Conservation (phyloP, 2,888 invertebrate species). For the Stramonita haemastoma region DNA sequence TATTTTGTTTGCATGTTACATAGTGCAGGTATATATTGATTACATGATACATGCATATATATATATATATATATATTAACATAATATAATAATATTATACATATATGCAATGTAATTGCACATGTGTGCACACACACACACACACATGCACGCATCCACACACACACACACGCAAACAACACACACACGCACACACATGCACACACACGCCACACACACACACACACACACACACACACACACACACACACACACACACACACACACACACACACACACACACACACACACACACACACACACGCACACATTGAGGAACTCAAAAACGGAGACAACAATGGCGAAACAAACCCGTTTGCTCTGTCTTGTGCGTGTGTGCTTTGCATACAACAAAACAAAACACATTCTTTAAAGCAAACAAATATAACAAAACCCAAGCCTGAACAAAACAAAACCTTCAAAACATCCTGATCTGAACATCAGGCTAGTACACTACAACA, state of each 20-base stretch:
- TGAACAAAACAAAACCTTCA: too few relatives aligned
- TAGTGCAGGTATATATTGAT: too few relatives aligned
- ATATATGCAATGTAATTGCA: conserved; percentile 7
- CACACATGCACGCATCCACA: conserved; percentile 7
- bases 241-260: conserved; percentile 20
- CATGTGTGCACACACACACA: conserved; percentile 25
- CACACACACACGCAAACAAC: too few relatives aligned
- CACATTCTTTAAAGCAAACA: too few relatives aligned
- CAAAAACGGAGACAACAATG: neutral
- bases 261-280: neutral
- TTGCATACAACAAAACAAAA: neutral
- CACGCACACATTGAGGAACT: neutral
- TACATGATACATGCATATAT: too few relatives aligned
- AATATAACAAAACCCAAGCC: too few relatives aligned
- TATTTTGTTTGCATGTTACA: neutral
- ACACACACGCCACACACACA: too few relatives aligned
- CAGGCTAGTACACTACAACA: too few relatives aligned
- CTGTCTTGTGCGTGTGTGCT: neutral
- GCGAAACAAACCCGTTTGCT: neutral
- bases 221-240: conserved; percentile 19
- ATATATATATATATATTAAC: neutral
- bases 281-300: neutral
- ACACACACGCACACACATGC: too few relatives aligned
- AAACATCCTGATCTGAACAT: too few relatives aligned
- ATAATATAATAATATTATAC: neutral